Percentiles rank a stretch among this genome's conserved stretches.
phyloP scores from a whole-genome alignment of 2,113 vertebrate genomes.

The Tautogolabrus adspersus region DNA sequence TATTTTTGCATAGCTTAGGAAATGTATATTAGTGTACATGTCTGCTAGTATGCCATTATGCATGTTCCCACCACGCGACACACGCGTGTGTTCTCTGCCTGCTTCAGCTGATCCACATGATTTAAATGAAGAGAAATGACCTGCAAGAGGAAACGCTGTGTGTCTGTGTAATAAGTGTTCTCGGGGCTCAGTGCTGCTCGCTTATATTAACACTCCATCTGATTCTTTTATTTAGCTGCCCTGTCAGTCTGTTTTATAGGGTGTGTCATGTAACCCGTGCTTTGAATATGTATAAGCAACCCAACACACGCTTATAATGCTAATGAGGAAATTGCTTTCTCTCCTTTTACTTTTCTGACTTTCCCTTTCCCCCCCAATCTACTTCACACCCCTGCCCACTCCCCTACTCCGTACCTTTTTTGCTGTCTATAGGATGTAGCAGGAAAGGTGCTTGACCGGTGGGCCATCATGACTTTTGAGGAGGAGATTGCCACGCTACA shows the following conservation, averaged over 20 bases:
- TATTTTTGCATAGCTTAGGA: slow-evolving; percentile 26
- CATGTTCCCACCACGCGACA: neutral
- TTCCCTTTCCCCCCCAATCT: slow-evolving; percentile 16
- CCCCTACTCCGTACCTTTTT: neutral
- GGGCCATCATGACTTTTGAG: slow-evolving; percentile 97
- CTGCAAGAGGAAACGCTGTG: slow-evolving; percentile 70
- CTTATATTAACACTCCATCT: slow-evolving; percentile 62
- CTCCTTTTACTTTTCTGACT: slow-evolving; percentile 15
- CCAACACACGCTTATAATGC: slow-evolving; percentile 55
- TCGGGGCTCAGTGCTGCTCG: slow-evolving; percentile 54
- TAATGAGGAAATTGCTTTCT: slow-evolving; percentile 61
- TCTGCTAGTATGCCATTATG: neutral
- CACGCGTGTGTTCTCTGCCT: slow-evolving; percentile 2
- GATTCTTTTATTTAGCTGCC: slow-evolving; percentile 72
- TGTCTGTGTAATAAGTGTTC: slow-evolving; percentile 74
- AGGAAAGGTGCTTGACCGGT: slow-evolving; percentile 96
- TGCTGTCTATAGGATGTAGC: slow-evolving; percentile 88
- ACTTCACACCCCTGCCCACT: slow-evolving; percentile 6
- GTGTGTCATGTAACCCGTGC: slow-evolving; percentile 48
- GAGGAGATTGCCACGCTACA: slow-evolving; percentile 96
- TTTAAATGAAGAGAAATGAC: slow-evolving; percentile 86
- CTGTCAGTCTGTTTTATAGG: slow-evolving; percentile 66
- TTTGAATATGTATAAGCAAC: slow-evolving; percentile 65
- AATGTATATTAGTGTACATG: neutral
- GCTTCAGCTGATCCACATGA: slow-evolving; percentile 71